These are phyloP conservation scores for Lumbricus terrestris DNA, from an alignment of 2,888 invertebrate genomes.

Conservation along the genomic window DNA sequence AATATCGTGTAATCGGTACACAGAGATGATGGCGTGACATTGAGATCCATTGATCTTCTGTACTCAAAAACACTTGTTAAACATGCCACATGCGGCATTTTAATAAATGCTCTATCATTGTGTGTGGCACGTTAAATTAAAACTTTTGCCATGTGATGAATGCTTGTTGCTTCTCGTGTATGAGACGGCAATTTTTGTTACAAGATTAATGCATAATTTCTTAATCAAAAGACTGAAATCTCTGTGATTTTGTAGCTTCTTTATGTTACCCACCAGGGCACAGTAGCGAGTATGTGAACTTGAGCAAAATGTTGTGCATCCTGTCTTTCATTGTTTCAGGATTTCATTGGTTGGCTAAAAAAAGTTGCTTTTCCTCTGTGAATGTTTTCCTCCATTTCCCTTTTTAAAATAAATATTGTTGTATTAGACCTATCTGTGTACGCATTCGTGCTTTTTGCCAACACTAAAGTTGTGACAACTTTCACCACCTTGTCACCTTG, in stretches of 20 bases:
- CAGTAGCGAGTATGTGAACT: background rate
- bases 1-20: background rate
- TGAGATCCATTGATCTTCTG: background rate
- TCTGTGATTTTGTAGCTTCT: background rate
- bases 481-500: too few relatives aligned
- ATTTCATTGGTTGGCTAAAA: background rate
- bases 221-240: background rate
- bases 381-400: background rate
- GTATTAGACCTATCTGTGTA: background rate
- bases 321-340: background rate
- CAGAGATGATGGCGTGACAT: background rate
- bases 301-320: background rate
- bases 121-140: background rate
- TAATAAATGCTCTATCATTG: background rate
- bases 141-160: background rate
- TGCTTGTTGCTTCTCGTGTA: background rate
- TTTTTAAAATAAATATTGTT: background rate
- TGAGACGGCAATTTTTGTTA: background rate
- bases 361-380: background rate
- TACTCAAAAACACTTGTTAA: background rate
- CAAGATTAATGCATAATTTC: background rate
- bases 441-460: background rate
- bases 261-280: background rate
- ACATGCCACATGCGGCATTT: background rate
- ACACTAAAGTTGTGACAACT: too few relatives aligned